These are phyloP conservation scores for Melipona quadrifasciata DNA, from an alignment of 1,140 invertebrate species.

Conservation along the genomic window DNA sequence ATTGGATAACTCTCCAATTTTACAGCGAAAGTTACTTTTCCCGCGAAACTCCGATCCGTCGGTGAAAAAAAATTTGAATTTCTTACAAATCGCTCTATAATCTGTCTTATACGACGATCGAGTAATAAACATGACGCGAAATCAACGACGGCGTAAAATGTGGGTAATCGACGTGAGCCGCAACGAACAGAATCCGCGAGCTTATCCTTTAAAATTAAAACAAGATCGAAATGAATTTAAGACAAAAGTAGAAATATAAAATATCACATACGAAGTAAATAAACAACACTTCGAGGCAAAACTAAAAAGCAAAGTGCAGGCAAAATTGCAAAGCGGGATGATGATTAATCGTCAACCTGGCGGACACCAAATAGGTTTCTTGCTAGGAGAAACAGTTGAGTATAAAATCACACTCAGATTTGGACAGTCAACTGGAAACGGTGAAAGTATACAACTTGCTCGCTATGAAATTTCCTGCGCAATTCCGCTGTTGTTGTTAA, in stretches of 20 bases:
- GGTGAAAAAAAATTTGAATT: not conserved
- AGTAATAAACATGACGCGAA: not conserved
- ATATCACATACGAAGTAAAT: not conserved
- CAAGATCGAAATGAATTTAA: not conserved
- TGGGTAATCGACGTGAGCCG: not conserved
- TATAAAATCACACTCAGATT: slow-evolving; percentile 86
- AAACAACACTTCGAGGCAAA: not conserved
- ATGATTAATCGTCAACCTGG: slow-evolving; percentile 73
- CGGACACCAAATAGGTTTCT: slow-evolving; percentile 84
- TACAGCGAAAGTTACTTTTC: no score
- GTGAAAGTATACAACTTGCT: slow-evolving; percentile 83
- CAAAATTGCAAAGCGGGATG: slow-evolving; percentile 23
- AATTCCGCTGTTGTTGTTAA: slow-evolving; percentile 78
- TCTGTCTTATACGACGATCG: not conserved
- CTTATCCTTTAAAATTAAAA: not conserved
- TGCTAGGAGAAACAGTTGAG: slow-evolving; percentile 84
- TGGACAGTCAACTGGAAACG: slow-evolving; percentile 83
- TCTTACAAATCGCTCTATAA: not conserved
- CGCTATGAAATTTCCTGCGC: slow-evolving; percentile 82
- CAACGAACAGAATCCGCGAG: not conserved
- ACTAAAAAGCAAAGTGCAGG: not conserved
- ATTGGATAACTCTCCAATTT: no score
- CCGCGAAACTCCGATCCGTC: not conserved
- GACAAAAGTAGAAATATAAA: not conserved
- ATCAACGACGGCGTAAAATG: not conserved